phyloP scores from a whole-genome alignment of 1,140 invertebrate species.

The Hyles euphorbiae region DNA sequence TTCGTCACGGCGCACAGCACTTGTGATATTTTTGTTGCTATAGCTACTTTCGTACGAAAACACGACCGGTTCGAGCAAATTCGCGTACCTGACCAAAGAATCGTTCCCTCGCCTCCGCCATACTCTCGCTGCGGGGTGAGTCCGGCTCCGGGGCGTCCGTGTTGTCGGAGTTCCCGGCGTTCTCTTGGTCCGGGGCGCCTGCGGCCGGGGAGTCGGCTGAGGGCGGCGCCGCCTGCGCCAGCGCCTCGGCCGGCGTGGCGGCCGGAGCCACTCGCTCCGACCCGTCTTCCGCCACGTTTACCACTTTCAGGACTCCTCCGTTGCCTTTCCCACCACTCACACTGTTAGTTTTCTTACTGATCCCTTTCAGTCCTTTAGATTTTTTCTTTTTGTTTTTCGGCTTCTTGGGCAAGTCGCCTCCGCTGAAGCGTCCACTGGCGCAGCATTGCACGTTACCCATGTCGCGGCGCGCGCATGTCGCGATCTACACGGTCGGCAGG shows the following conservation, averaged over 20 bases:
- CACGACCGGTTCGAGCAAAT: constrained; percentile 3
- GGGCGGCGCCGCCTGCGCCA: constrained; percentile 32
- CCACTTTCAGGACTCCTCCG: constrained; percentile 42
- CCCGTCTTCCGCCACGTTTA: constrained; percentile 50
- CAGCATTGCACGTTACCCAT: constrained; percentile 75
- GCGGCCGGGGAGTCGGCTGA: constrained; percentile 15
- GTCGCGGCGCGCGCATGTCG: constrained; percentile 68
- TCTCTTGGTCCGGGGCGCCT: neutral
- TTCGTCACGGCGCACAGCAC: constrained; percentile 33
- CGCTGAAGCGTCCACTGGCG: constrained; percentile 60
- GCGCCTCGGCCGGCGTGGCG: constrained; percentile 19
- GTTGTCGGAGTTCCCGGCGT: constrained; percentile 22
- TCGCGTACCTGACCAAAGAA: constrained; percentile 63
- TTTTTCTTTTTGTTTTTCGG: constrained; percentile 54
- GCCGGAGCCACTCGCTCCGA: constrained; percentile 42
- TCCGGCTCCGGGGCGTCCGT: constrained; percentile 33
- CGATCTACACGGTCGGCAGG: constrained; percentile 51
- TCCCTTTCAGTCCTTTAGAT: constrained; percentile 39
- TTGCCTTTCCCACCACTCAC: constrained; percentile 44
- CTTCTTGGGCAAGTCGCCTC: constrained; percentile 53
- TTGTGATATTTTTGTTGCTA: constrained; percentile 26
- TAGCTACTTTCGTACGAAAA: constrained; percentile 15
- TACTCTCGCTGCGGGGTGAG: constrained; percentile 46
- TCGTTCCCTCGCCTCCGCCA: constrained; percentile 58
- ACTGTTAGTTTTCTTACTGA: constrained; percentile 51